These are phyloP conservation scores for Zapornia atra DNA, from an alignment of 2,113 vertebrate species.

Conservation along the genomic window DNA sequence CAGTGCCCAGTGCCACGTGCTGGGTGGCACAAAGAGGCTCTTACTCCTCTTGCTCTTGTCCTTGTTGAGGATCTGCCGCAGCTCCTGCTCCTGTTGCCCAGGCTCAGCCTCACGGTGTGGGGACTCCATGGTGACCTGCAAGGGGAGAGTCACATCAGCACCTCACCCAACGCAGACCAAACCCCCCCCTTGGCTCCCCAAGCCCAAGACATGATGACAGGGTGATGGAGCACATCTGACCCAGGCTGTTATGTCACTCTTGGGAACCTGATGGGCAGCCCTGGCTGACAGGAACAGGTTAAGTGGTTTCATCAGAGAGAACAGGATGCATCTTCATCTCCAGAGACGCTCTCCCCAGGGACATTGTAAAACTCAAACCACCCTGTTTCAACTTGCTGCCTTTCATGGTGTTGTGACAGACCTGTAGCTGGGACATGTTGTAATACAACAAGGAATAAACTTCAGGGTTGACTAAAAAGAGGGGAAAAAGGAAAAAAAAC, in stretches of 20 bases:
- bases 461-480: background rate
- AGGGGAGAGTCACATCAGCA: background rate
- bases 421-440: background rate
- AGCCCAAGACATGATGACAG: rapidly evolving
- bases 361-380: background rate
- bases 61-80: conserved; percentile 86
- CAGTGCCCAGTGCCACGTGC: rapidly evolving
- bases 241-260: rapidly evolving
- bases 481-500: too few relatives aligned
- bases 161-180: rapidly evolving
- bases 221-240: background rate
- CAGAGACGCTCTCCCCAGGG: background rate
- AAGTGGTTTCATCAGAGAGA: background rate
- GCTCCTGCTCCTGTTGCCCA: conserved; percentile 83
- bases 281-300: rapidly evolving
- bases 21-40: background rate
- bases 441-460: background rate
- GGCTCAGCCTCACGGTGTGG: conserved; percentile 74
- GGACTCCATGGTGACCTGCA: conserved; percentile 83
- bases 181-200: background rate
- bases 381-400: background rate
- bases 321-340: background rate
- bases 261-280: background rate
- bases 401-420: background rate
- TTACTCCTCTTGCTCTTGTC: conserved; percentile 90